phyloP scores from a whole-genome alignment of 35 echinoderm and acorn worm species.

The Amphiura filiformis region DNA sequence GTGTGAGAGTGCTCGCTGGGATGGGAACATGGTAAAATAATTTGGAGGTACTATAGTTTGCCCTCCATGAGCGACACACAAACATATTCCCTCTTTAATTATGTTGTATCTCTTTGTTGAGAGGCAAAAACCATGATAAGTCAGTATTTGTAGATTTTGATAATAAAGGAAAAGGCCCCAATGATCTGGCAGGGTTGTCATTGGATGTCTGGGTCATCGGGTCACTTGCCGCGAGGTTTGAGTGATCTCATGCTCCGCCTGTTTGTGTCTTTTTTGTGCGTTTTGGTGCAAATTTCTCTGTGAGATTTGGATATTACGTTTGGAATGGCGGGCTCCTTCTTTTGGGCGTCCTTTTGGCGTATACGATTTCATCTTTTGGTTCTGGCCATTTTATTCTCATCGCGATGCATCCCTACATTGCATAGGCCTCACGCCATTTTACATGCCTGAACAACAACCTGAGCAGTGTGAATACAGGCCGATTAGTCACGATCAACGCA shows the following conservation, averaged over 20 bases:
- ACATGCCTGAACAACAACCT: neutral
- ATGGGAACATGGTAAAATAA: no score
- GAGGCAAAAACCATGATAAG: no score
- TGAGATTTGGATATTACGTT: neutral
- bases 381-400: neutral
- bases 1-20: no score
- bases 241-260: neutral
- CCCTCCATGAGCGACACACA: no score
- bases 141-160: no score
- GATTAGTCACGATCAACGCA: neutral
- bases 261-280: neutral
- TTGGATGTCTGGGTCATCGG: neutral
- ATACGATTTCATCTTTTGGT: neutral
- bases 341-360: neutral
- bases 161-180: no score
- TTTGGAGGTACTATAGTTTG: no score
- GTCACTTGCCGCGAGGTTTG: neutral
- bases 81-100: no score
- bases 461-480: neutral
- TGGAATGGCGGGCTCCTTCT: neutral
- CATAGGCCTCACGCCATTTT: slow-evolving; percentile 9
- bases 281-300: neutral
- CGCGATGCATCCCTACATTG: neutral
- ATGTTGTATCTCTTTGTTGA: no score
- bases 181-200: no score